A percentile compares a stretch with the other conserved stretches of the same genome.
These are phyloP conservation scores for Syrphus vitripennis DNA, from an alignment of 2,888 invertebrate genomes.

Conservation along the genomic window DNA sequence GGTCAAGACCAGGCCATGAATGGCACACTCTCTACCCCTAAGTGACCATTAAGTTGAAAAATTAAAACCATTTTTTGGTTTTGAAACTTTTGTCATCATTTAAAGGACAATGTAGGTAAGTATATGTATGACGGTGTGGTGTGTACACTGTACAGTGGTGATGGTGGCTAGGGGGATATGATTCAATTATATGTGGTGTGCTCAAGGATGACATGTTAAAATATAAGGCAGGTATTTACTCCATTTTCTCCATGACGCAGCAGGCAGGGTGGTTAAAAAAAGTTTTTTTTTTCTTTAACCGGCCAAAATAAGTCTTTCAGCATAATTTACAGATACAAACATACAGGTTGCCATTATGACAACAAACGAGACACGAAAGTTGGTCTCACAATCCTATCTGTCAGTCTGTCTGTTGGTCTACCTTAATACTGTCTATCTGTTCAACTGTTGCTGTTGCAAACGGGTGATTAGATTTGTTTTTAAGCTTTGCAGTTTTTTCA, in stretches of 20 bases:
- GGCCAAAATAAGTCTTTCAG: no score
- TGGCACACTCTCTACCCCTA: conserved; percentile 45
- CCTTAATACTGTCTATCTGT: no score
- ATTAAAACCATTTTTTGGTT: conserved; percentile 72
- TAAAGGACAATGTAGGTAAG: conserved; percentile 12
- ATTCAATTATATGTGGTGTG: conserved; percentile 66
- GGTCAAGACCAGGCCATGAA: neutral
- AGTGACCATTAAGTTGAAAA: conserved; percentile 72
- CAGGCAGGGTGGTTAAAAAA: neutral
- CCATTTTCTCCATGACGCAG: no score
- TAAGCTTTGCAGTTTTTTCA: no score
- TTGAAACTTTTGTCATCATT: conserved; percentile 64
- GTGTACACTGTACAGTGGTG: neutral
- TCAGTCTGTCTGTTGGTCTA: no score
- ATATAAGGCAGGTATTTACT: neutral
- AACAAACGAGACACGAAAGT: no score
- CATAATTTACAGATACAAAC: no score
- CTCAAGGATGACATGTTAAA: neutral
- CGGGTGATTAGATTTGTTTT: no score
- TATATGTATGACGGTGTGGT: neutral
- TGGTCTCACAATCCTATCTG: no score
- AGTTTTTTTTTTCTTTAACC: neutral
- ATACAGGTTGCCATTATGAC: no score
- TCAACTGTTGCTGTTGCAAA: no score
- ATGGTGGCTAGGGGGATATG: conserved; percentile 48